Evolutionary conservation across 2,888 invertebrate species (phyloP).

Genomic region (Cheilosia urbana): DNA sequence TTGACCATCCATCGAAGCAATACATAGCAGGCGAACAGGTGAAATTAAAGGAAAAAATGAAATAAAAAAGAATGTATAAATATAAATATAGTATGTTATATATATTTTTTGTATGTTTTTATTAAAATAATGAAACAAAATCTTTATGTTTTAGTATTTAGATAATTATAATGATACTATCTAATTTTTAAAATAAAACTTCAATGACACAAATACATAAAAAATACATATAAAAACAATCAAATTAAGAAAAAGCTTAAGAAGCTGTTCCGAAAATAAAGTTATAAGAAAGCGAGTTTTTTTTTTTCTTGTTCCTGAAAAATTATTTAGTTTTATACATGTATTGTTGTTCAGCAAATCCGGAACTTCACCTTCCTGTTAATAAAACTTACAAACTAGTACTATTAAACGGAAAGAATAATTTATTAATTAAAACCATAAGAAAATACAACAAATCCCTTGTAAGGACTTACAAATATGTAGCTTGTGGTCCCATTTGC

Average conservation of each 20-base stretch:
- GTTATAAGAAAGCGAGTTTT: slow-evolving; percentile 42
- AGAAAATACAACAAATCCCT: slow-evolving; percentile 75
- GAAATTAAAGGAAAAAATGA: slow-evolving; percentile 81
- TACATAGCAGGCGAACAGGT: slow-evolving; percentile 83
- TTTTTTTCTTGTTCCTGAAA: slow-evolving; percentile 38
- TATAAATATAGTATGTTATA: slow-evolving; percentile 58
- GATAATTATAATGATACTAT: slow-evolving; percentile 7
- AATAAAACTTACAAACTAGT: slow-evolving; percentile 52
- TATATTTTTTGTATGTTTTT: slow-evolving; percentile 28
- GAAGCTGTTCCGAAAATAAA: slow-evolving; percentile 66
- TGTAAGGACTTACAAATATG: slow-evolving; percentile 14
- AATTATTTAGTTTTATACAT: neutral
- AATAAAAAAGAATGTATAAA: slow-evolving; percentile 77
- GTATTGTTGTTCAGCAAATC: neutral
- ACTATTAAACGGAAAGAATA: slow-evolving; percentile 9
- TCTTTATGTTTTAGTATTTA: slow-evolving; percentile 23
- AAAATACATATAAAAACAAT: slow-evolving; percentile 3
- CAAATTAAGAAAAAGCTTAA: slow-evolving; percentile 63
- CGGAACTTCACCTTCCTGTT: slow-evolving; percentile 18
- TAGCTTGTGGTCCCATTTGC: neutral
- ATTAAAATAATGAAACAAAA: slow-evolving; percentile 41
- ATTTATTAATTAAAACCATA: slow-evolving; percentile 64
- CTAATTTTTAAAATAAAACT: slow-evolving; percentile 14
- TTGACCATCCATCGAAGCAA: slow-evolving; percentile 83
- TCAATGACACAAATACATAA: slow-evolving; percentile 23